Base-by-base conservation (phyloP, 2,113 vertebrate genomes). In the Gila orcuttii region DNA sequence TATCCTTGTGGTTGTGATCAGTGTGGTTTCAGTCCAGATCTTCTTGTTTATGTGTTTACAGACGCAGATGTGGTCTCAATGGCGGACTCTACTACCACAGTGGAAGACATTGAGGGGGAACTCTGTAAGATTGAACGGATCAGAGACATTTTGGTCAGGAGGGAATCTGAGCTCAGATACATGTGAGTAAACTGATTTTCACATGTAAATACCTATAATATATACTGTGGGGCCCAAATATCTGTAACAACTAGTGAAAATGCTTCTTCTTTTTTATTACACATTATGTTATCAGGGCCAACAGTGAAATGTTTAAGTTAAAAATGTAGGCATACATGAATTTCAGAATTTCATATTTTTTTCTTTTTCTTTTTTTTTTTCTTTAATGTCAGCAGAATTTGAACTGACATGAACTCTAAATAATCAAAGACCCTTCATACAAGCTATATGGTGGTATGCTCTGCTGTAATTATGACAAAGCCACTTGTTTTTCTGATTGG, bases 141-240 rank as follows among this genome's bases (percentile, higher is more conserved):
- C 90, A 93, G 96, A 69, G 96, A 97, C 79, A 91, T 96, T 75
- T 92, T 97, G 92, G 96, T 97, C 90, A 90, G 96, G 89, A 94
- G 96, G 87, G 96, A 97, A 88, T 97, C 96, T 0, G 96, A 97
- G 90, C 96, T 97, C 83, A 90, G 96, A 87, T 97, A 97, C 93
- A 97, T 97, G 96, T 96, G 90, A 96, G 96, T 93, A 45, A 55
- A 55, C 50, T 77, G 39, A 19, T 75, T 50, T 75, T 64, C 23
- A 45, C 47, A 25, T 42, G n/a, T 74, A 45, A 15, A 47, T 47
- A 74, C 13, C 11, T 71, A 39, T 71, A 36, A 23, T 71, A 23
- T 23, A 69, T 69, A 39, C 33, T 3, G 33, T 33, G 31, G 17
- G 6, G 7, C 31, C 64, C 17, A 68, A 33, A 33, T 68, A 3